Conservation (phyloP, 2,888 invertebrate species). For the Pandemis corylana region DNA sequence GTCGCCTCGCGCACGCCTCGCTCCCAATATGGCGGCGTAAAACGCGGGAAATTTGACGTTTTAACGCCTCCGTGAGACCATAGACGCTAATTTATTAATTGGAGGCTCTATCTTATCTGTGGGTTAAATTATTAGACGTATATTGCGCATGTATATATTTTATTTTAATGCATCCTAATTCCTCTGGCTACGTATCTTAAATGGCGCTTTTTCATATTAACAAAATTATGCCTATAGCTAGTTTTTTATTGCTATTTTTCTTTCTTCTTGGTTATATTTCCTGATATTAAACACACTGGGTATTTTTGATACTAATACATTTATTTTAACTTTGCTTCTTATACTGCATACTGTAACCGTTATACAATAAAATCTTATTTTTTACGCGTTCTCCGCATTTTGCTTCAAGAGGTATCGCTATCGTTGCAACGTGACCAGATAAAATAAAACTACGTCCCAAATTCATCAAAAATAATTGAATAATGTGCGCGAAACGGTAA, state of each 20-base stretch:
- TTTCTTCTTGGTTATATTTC: no score
- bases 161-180: neutral
- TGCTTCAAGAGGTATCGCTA: no score
- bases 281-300: no score
- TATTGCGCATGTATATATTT: neutral
- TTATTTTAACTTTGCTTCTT: no score
- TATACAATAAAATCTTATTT: no score
- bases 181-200: neutral
- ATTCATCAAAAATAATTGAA: neutral
- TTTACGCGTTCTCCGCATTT: no score
- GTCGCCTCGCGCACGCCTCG: slow-evolving; percentile 25
- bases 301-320: no score
- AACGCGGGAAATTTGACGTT: slow-evolving; percentile 32
- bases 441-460: neutral
- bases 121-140: neutral
- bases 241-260: no score
- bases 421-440: no score
- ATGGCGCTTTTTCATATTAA: no score
- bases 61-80: slow-evolving; percentile 23
- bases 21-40: slow-evolving; percentile 38
- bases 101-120: slow-evolving; percentile 13
- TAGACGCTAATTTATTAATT: slow-evolving; percentile 35
- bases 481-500: slow-evolving; percentile 3
- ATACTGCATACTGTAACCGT: no score
- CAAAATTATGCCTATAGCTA: no score